Conservation (phyloP, 2,113 vertebrate species). For the Vicugna pacos region DNA sequence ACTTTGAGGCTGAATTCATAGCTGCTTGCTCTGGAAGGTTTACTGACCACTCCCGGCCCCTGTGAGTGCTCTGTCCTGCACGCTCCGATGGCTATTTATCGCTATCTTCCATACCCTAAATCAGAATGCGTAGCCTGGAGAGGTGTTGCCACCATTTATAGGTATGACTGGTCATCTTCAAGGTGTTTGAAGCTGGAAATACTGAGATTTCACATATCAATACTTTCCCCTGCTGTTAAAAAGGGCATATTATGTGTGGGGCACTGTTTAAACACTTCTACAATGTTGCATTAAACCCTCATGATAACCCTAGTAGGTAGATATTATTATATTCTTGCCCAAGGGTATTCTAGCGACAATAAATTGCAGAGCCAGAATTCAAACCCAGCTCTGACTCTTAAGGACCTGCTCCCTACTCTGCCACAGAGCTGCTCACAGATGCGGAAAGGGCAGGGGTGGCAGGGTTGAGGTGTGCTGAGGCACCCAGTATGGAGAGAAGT, state of each 20-base stretch:
- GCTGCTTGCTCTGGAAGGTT: not conserved
- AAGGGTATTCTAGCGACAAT: not conserved
- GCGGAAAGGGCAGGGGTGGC: not conserved
- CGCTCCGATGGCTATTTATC: not conserved
- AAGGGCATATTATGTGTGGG: not conserved
- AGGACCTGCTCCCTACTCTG: not conserved
- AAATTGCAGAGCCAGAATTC: not conserved
- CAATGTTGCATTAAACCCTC: not conserved
- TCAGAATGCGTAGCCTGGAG: not conserved
- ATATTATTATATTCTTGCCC: not conserved
- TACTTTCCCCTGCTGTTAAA: not conserved
- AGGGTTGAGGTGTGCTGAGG: not conserved
- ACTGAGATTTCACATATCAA: not conserved
- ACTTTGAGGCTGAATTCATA: not conserved
- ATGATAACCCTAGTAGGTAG: not conserved
- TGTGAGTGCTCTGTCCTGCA: not conserved
- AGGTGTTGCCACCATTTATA: not conserved
- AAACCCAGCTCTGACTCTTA: not conserved
- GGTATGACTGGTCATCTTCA: not conserved
- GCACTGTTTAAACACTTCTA: not conserved
- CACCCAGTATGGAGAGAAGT: not conserved
- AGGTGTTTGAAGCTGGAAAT: not conserved
- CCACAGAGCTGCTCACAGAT: not conserved
- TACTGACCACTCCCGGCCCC: not conserved
- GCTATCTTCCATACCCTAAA: not conserved